Evolutionary conservation across 2,113 vertebrate genomes (phyloP), one percentile per base, ranked within the genome.

Genomic region (Tupaia tana): DNA sequence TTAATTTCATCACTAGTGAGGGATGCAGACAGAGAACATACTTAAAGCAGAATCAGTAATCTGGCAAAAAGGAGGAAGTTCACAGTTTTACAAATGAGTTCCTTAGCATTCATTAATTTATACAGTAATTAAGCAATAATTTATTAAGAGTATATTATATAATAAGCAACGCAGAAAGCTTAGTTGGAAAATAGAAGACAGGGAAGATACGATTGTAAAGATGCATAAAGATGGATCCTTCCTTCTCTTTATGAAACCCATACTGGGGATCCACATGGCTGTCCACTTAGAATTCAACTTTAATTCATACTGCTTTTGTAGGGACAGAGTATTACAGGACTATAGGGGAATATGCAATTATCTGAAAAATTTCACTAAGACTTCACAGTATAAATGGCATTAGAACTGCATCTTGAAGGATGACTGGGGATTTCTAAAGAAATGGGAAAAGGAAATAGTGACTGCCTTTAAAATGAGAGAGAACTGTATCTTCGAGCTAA

Each of bases 31-130:
- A 69, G 66, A 86, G 90, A 93, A 69, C 82, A 79, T 13, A 61
- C 89, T 93, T 24, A 77, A 79, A 90, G 59, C 79, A 95, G 90
- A 89, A 91, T 95, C 89, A 18, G 88, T 93, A 79, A 92, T 90
- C 90, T 95, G 93, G 83, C 85, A 80, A 95, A 77, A 85, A 97
- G 24, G 59, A 91, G 69, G 92, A 79, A 70, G 82, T 82, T 94
- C 88, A 88, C 93, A 90, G 93, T 27, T 94, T 96, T 84, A 74
- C 88, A 95, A 87, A 91, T 83, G 75, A 95, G 86, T 31, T 88
- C 86, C 92, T 88, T 75, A 73, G 61, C 71, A 93, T 86, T 93
- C 91, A 95, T 92, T 95, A 92, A 95, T 79, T 70, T 92, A 92
- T 79, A 92, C 81, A 89, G 85, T 90, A 94, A 95, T 96, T 86